A percentile compares a stretch with the other conserved stretches of the same genome.
phyloP scores from a whole-genome alignment of 2,797 vertebrate species.

The Macropodus opercularis region DNA sequence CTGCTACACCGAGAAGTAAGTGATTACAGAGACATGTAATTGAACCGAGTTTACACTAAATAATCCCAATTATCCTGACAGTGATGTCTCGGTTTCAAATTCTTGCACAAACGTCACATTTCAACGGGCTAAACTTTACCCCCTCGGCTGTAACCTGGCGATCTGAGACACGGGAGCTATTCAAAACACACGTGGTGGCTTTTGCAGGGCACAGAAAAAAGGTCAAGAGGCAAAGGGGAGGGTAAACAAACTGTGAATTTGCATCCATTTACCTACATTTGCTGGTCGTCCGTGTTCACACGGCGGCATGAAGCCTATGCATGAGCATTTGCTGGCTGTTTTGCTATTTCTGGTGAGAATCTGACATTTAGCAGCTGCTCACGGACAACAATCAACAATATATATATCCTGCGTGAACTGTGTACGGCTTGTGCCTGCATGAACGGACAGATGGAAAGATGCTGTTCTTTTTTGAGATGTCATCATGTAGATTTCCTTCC shows the following conservation, averaged over 20 bases:
- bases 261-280: conserved; percentile 25
- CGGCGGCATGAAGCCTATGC: neutral
- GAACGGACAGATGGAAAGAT: conserved; percentile 20
- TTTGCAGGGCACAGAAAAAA: conserved; percentile 39
- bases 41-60: neutral
- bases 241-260: conserved; percentile 63
- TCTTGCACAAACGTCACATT: neutral
- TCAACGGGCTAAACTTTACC: neutral
- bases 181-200: conserved; percentile 32
- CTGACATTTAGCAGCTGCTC: conserved; percentile 26
- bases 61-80: neutral
- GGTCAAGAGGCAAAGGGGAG: conserved; percentile 51
- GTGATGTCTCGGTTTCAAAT: neutral
- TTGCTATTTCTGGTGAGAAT: conserved; percentile 20
- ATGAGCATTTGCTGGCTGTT: neutral
- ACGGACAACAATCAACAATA: conserved; percentile 11
- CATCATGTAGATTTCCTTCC: conserved; percentile 26
- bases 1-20: neutral
- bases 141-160: neutral
- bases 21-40: neutral
- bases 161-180: conserved; percentile 12
- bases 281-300: conserved; percentile 12
- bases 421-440: conserved; percentile 9
- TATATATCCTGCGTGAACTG: neutral
- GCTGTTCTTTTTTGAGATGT: conserved; percentile 13